phyloP scores from a whole-genome alignment of 2,888 invertebrate genomes.

The Melolontha melolontha region DNA sequence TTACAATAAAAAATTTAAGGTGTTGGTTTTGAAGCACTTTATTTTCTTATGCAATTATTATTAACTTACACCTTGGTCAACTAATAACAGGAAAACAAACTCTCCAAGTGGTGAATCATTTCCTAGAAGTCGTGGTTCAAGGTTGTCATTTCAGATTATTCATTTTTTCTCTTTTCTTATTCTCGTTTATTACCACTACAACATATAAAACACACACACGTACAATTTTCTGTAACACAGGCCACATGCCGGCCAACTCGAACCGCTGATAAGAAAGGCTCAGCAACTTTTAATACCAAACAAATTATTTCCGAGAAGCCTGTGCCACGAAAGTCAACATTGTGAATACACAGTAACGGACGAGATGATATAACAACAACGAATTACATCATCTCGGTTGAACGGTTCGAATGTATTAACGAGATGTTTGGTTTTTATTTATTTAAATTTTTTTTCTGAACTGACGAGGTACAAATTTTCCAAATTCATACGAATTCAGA shows the following conservation, averaged over 20 bases:
- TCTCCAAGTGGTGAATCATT: constrained; percentile 1
- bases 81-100: not conserved
- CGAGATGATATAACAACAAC: not conserved
- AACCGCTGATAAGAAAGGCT: not conserved
- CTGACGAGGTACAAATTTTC: too few species aligned
- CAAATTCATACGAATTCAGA: too few species aligned
- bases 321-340: not conserved
- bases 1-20: too few species aligned
- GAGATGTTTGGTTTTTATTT: not conserved
- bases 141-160: not conserved
- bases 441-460: not conserved
- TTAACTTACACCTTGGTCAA: not conserved
- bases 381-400: constrained; percentile 5
- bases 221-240: too few species aligned
- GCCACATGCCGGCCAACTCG: not conserved
- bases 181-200: constrained; percentile 8
- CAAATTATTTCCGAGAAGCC: constrained; percentile 8
- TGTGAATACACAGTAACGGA: constrained; percentile 5
- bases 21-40: too few species aligned
- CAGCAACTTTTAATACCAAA: constrained; percentile 10
- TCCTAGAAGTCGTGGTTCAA: constrained; percentile 8
- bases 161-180: not conserved
- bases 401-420: not conserved
- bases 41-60: too few species aligned
- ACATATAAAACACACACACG: not conserved